phyloP scores from a whole-genome alignment of 2,797 vertebrate species.

The Trachurus trachurus region DNA sequence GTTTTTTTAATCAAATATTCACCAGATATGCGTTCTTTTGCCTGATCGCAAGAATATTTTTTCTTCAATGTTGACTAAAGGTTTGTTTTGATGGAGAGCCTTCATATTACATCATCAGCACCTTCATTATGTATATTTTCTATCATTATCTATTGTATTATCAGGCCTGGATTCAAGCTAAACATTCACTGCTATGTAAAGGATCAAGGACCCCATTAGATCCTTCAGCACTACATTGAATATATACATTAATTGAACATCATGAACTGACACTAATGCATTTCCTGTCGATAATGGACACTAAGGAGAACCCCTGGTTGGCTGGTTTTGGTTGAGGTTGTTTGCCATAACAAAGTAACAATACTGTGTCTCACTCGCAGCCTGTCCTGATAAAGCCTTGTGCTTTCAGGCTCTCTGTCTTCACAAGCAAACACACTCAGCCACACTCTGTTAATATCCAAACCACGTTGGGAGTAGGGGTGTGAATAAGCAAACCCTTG shows the following conservation, averaged over 20 bases:
- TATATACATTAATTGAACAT: neutral
- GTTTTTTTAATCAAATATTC: neutral
- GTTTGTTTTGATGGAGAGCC: neutral
- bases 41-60: neutral
- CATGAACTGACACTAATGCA: neutral
- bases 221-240: neutral
- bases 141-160: neutral
- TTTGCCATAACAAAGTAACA: neutral
- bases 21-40: neutral
- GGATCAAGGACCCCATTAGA: no score
- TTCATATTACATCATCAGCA: neutral
- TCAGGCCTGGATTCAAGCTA: neutral
- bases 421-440: neutral
- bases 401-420: neutral
- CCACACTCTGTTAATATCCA: neutral
- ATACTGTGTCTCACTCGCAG: neutral
- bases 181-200: neutral
- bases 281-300: neutral
- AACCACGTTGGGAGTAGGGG: conserved; percentile 10
- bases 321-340: conserved; percentile 7
- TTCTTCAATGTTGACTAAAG: neutral
- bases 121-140: neutral
- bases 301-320: neutral
- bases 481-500: neutral
- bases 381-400: conserved; percentile 4